Percentiles rank a stretch among this genome's conserved stretches.
Evolutionary conservation across 2,113 vertebrate genomes (phyloP).

Genomic region (Rhabdornis inornatus): DNA sequence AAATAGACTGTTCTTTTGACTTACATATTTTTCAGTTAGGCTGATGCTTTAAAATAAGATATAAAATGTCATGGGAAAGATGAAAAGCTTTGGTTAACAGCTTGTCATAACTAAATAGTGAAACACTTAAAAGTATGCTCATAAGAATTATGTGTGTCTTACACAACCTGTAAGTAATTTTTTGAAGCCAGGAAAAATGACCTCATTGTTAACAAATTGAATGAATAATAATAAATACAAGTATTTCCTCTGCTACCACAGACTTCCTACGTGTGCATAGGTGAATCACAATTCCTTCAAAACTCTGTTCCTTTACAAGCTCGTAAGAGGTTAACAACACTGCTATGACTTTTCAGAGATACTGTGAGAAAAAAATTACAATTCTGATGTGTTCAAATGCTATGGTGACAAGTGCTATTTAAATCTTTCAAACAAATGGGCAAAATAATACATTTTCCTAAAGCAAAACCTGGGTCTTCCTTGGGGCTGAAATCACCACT

Average conservation of each 20-base stretch:
- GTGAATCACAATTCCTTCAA: neutral
- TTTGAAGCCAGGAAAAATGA: slow-evolving; percentile 20
- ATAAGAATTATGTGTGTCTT: neutral
- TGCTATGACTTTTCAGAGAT: neutral
- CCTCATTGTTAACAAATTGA: neutral
- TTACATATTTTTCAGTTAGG: neutral
- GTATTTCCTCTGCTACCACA: neutral
- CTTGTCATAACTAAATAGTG: neutral
- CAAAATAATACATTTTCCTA: neutral
- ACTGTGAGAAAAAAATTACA: neutral
- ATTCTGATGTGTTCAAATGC: neutral
- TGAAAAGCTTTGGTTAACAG: neutral
- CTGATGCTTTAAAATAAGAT: neutral
- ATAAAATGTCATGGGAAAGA: neutral
- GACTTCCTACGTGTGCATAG: neutral
- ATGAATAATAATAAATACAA: slow-evolving; percentile 27
- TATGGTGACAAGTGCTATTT: neutral
- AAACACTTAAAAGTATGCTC: neutral
- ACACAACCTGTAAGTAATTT: slow-evolving; percentile 6
- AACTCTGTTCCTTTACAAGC: neutral
- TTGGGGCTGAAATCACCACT: neutral
- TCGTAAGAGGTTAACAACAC: neutral
- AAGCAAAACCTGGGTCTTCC: neutral
- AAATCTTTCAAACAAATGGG: neutral
- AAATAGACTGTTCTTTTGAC: neutral